Base-by-base conservation (phyloP, 2,113 vertebrate genomes). In the Megatriorchis doriae region DNA sequence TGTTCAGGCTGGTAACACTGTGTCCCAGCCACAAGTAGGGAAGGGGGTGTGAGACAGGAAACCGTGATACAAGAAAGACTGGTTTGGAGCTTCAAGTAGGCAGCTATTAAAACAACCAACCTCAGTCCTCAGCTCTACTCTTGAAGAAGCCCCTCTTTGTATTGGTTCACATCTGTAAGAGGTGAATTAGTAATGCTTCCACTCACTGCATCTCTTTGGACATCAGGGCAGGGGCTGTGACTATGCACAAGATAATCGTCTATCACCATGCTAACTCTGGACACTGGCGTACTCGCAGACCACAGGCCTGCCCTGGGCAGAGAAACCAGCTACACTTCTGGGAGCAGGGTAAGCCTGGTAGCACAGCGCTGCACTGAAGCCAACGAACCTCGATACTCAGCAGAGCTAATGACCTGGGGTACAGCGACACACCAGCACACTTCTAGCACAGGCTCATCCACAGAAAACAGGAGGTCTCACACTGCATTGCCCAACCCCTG, bases 241-340 rank as follows among this genome's bases (percentile, higher is more conserved):
- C 23, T 29, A 10, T 17, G 9, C 18, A 22, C 6, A 13, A 62
- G 48, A 23, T 31, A 47, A 47, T 2, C 2, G 0, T 14, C 82
- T 31, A 7, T n/a, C 2, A 7, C 12, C 1, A 0, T 23, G 14
- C 58, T 20, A 40, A 45, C 20, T n/a, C 34, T 21, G 25, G 78
- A 40, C 42, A 47, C 20, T 0, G 3, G 23, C 18, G 19, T 6
- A 32, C 21, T 43, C 0, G 2, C 66, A 72, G 47, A 10, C 9
- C n/a, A 36, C 52, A 55, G 47, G 31, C 11, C 25, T 48, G 21
- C 42, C 13, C 42, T 11, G 34, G 36, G 62, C 62, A 61, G 47
- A 55, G 47, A 43, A 56, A n/a, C n/a, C n/a, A 48, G 53, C 52
- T 18, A 16, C 26, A 1, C 22, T 36, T 16, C 34, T 29, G 58